Percentiles rank a stretch among this genome's conserved stretches.
phyloP scores from a whole-genome alignment of 2,113 vertebrate species.

The Paedocypris sp. region DNA sequence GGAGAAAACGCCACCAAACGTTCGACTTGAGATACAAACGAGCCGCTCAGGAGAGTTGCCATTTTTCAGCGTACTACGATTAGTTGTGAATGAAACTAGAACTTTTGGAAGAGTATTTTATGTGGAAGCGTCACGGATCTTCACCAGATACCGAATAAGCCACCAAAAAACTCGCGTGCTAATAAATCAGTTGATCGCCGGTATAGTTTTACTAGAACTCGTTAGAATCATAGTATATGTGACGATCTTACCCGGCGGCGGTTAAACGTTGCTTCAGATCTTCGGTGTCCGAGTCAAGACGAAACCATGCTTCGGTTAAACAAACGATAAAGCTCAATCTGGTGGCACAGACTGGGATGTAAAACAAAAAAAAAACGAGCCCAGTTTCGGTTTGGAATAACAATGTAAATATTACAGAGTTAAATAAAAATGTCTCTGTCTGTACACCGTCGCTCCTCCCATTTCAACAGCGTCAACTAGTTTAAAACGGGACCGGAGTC shows the following conservation, averaged over 20 bases:
- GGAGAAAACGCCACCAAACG: no score
- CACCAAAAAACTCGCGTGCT: no score
- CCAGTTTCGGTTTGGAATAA: not conserved
- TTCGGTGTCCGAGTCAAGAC: slow-evolving; percentile 7
- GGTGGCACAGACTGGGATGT: no score
- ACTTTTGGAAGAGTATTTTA: not conserved
- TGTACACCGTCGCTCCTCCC: slow-evolving; percentile 31
- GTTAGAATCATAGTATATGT: not conserved
- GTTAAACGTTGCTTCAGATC: slow-evolving; percentile 8
- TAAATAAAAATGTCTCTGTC: slow-evolving; percentile 2
- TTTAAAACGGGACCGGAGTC: slow-evolving; percentile 4
- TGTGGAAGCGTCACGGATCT: no score
- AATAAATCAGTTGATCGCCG: no score
- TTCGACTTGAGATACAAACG: no score
- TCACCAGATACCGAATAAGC: no score
- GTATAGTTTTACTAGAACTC: no score
- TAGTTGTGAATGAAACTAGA: not conserved
- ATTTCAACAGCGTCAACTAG: not conserved
- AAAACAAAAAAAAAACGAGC: no score
- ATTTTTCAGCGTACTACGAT: not conserved
- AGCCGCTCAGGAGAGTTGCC: not conserved
- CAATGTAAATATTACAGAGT: not conserved
- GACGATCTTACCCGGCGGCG: slow-evolving; percentile 19
- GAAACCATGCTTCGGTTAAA: not conserved
- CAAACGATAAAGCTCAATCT: not conserved